These are phyloP conservation scores for Ips nitidus DNA, from an alignment of 1,140 invertebrate genomes.

Conservation along the genomic window DNA sequence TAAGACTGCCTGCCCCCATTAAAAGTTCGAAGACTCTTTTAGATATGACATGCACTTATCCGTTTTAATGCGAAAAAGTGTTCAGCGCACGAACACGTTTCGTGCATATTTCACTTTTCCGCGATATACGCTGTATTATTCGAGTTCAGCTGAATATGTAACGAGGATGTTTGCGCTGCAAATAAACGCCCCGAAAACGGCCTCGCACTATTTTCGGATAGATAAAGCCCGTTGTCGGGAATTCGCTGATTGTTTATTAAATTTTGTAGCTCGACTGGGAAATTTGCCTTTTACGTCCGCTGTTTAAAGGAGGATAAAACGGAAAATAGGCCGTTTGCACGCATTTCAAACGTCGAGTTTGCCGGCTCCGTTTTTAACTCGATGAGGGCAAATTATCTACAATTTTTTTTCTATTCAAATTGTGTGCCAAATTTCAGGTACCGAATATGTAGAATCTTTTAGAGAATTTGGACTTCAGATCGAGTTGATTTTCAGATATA, in stretches of 20 bases:
- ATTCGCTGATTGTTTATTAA: slow-evolving; percentile 6
- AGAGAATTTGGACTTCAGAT: no score
- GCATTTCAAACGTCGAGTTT: no score
- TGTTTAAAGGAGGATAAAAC: no score
- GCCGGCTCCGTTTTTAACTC: no score
- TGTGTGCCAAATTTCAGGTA: no score
- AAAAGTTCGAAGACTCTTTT: no score
- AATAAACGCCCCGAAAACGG: not conserved
- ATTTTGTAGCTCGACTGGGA: not conserved
- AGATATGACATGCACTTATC: not conserved
- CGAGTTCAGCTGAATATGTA: slow-evolving; percentile 5
- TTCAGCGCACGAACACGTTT: not conserved
- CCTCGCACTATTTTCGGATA: slow-evolving; percentile 3
- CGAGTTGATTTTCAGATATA: no score
- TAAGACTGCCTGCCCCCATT: no score
- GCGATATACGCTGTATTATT: not conserved
- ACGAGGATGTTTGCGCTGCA: not conserved
- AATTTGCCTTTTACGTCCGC: not conserved
- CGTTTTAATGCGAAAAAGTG: slow-evolving; percentile 1
- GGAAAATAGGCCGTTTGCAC: no score
- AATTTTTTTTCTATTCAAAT: no score
- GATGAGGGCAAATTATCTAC: no score
- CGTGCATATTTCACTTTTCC: slow-evolving; percentile 3
- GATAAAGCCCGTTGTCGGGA: not conserved
- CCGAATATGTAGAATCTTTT: no score